Evolutionary conservation across 2,113 vertebrate genomes (phyloP).

Genomic region (Crypturellus undulatus): DNA sequence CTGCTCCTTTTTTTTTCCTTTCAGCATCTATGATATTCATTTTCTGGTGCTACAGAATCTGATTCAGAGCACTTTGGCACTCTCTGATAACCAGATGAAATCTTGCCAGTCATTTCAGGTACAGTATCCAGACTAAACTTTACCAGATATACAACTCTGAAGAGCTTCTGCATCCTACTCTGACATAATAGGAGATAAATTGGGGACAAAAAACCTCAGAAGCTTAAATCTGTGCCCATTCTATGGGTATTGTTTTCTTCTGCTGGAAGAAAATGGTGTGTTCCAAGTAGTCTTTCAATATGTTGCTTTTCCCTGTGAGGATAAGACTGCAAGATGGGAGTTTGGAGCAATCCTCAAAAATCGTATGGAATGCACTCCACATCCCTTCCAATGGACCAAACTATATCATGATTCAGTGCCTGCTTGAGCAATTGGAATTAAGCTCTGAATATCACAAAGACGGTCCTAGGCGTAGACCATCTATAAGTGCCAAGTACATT

Average conservation of each 20-base stretch:
- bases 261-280: neutral
- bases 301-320: neutral
- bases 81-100: conserved; percentile 93
- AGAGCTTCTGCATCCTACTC: neutral
- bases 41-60: conserved; percentile 90
- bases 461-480: neutral
- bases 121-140: neutral
- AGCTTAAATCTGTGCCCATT: neutral
- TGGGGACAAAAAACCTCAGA: neutral
- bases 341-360: neutral
- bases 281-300: neutral
- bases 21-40: conserved; percentile 89
- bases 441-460: neutral
- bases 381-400: neutral
- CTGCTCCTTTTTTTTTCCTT: neutral
- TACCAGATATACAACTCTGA: neutral
- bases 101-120: conserved; percentile 92
- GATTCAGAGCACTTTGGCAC: conserved; percentile 93
- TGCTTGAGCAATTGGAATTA: neutral
- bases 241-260: neutral
- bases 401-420: neutral
- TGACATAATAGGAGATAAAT: neutral
- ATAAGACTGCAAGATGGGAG: neutral
- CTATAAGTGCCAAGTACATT: neutral
- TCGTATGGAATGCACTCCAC: neutral